Evolutionary conservation across 2,797 vertebrate species (phyloP).

Genomic region (Xerus rutilus): DNA sequence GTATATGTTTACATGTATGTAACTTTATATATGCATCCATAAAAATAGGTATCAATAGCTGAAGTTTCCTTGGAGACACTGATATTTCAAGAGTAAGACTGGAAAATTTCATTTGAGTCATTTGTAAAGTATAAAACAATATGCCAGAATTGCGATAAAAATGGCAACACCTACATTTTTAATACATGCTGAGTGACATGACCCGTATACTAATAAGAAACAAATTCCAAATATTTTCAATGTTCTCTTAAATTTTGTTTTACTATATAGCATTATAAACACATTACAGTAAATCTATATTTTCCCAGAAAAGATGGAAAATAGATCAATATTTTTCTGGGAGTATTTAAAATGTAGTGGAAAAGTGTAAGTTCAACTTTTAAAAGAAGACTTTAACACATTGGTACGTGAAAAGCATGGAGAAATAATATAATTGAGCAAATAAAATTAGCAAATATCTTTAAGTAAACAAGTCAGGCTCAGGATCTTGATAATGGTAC

Average conservation of each 20-base stretch:
- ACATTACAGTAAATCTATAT: background rate
- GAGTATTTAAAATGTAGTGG: background rate
- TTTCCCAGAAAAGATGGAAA: background rate
- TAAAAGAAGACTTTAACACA: background rate
- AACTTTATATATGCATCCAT: background rate
- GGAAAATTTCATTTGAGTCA: background rate
- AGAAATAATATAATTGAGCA: constrained; percentile 7
- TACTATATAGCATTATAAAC: background rate
- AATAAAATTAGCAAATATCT: constrained; percentile 28
- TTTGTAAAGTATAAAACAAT: constrained; percentile 6
- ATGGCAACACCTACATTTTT: background rate
- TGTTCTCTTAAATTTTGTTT: background rate
- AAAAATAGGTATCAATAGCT: background rate
- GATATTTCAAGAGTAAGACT: background rate
- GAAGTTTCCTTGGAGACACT: background rate
- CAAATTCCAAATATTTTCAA: background rate
- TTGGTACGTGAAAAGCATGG: background rate
- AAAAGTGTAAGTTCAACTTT: background rate
- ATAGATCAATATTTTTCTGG: background rate
- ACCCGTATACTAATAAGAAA: background rate
- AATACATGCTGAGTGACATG: background rate
- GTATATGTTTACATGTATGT: background rate
- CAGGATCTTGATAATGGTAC: background rate
- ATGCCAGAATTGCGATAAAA: background rate
- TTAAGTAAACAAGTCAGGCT: background rate